Conservation (phyloP, 2,888 invertebrate genomes). For the Aricia artaxerxes region DNA sequence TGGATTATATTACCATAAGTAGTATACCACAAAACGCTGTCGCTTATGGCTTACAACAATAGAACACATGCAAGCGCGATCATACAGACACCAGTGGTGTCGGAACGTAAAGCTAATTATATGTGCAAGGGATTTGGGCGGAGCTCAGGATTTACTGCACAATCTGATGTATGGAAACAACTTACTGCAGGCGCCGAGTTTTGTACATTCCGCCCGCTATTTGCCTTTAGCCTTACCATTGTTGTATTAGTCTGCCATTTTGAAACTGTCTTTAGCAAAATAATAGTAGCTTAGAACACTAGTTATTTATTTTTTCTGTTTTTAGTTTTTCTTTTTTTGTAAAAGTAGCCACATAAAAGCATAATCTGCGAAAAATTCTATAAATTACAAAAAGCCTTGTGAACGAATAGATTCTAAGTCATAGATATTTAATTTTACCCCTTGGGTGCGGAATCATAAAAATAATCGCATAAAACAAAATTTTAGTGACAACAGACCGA, state of each 20-base stretch:
- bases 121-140: slow-evolving; percentile 38
- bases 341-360: no score
- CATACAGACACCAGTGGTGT: slow-evolving; percentile 38
- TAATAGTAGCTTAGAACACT: not conserved
- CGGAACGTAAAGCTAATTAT: slow-evolving; percentile 40
- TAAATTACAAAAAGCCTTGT: no score
- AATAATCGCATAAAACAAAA: no score
- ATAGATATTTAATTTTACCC: no score
- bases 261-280: not conserved
- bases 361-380: no score
- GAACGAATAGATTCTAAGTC: no score
- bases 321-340: no score
- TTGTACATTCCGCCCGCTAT: not conserved
- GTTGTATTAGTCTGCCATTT: slow-evolving; percentile 1
- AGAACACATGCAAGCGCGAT: slow-evolving; percentile 35
- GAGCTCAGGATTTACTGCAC: slow-evolving; percentile 36
- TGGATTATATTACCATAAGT: no score
- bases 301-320: not conserved
- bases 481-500: not conserved
- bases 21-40: not conserved
- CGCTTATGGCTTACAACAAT: not conserved
- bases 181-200: slow-evolving; percentile 23
- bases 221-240: not conserved
- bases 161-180: slow-evolving; percentile 31
- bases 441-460: no score